phyloP scores from a whole-genome alignment of 2,797 vertebrate genomes.

The Falco peregrinus region DNA sequence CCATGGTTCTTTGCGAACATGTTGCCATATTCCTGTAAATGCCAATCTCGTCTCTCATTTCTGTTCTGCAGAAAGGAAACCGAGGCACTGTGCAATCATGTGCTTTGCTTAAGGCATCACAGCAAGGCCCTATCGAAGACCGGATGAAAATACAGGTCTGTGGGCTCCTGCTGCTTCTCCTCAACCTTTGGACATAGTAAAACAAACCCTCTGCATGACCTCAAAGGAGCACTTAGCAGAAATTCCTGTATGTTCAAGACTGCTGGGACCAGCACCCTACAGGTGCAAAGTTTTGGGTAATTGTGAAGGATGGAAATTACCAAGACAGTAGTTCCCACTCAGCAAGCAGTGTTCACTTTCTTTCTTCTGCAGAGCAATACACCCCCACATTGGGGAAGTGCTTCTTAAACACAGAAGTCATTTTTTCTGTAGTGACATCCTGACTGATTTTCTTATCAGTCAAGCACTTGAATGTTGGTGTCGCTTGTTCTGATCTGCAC shows the following conservation, averaged over 20 bases:
- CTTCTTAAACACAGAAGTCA: background rate
- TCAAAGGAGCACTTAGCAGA: background rate
- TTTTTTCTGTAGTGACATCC: background rate
- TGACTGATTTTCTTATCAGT: constrained; percentile 35
- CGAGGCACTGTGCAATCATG: background rate
- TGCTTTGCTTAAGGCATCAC: background rate
- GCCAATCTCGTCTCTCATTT: background rate
- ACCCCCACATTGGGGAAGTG: too few relatives aligned
- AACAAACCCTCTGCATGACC: background rate
- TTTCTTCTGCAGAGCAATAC: background rate
- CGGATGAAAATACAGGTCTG: background rate
- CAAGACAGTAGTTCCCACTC: background rate
- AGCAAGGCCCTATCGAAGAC: background rate
- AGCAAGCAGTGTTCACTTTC: background rate
- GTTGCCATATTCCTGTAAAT: background rate
- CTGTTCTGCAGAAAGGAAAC: background rate
- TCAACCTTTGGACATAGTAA: background rate
- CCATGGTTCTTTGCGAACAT: background rate
- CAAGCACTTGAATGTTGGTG: background rate
- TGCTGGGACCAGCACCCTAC: background rate
- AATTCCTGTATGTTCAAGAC: background rate
- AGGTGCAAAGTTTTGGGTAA: background rate
- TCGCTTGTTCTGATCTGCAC: background rate
- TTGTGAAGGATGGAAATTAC: background rate
- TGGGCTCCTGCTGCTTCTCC: background rate